A percentile compares a stretch with the other conserved stretches of the same genome.
Conservation (phyloP, 2,888 invertebrate species). For the Cryptocephalus primarius region DNA sequence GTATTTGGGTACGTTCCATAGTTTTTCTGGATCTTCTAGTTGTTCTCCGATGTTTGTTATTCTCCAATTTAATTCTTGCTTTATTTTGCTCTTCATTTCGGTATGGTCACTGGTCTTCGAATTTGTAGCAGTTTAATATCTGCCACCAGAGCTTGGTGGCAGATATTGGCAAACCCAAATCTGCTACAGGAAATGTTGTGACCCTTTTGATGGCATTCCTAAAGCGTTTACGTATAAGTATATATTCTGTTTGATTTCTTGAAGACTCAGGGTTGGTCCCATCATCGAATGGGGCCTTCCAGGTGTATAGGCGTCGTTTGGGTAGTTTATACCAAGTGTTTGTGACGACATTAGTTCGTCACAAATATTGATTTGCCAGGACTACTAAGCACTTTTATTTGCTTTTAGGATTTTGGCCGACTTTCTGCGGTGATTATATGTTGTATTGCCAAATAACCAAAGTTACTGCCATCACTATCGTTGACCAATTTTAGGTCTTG, state of each 20-base stretch:
- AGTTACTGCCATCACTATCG: no score
- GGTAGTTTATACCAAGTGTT: not conserved
- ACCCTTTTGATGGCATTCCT: not conserved
- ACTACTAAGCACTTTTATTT: no score
- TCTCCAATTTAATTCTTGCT: not conserved
- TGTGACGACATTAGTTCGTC: no score
- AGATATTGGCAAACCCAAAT: not conserved
- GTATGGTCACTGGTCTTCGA: not conserved
- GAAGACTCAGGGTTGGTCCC: not conserved
- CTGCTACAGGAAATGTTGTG: not conserved
- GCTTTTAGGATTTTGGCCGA: no score
- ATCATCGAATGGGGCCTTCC: not conserved
- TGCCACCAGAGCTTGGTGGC: constrained; percentile 1
- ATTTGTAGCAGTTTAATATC: not conserved
- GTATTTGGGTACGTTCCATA: not conserved
- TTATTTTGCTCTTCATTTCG: not conserved
- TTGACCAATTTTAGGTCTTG: no score
- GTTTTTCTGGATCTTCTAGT: constrained; percentile 1
- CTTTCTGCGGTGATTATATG: no score
- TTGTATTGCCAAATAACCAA: no score
- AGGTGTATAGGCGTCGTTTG: not conserved
- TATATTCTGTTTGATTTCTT: not conserved
- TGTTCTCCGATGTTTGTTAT: constrained; percentile 1
- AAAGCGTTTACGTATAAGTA: not conserved
- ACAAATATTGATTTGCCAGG: no score